Evolutionary conservation across 2,888 invertebrate species (phyloP).

Genomic region (Helicoverpa assulta): DNA sequence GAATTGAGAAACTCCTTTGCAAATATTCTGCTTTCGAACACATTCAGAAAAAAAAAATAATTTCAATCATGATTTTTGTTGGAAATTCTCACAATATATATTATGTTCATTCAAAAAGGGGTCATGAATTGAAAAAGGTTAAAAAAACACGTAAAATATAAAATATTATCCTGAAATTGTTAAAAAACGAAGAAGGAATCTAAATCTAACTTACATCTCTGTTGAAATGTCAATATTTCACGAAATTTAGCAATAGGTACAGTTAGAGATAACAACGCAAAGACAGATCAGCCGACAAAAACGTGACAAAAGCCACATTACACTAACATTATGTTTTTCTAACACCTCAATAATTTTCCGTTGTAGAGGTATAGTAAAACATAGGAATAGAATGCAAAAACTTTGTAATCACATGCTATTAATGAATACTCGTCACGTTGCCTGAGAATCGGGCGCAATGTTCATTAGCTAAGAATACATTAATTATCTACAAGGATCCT

Average conservation of each 20-base stretch:
- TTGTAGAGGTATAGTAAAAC: constrained; percentile 22
- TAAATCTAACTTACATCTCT: too few species aligned
- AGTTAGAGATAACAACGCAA: constrained; percentile 1
- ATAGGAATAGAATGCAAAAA: constrained; percentile 30
- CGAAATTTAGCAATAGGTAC: neutral
- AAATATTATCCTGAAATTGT: too few species aligned
- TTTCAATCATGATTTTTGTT: too few species aligned
- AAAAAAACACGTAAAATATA: too few species aligned
- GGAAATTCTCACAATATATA: too few species aligned
- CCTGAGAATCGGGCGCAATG: constrained; percentile 20
- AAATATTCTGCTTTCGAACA: constrained; percentile 1
- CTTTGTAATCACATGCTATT: constrained; percentile 37
- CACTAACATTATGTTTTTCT: constrained; percentile 25
- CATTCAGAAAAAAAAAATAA: too few species aligned
- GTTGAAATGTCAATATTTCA: too few species aligned
- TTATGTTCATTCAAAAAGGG: too few species aligned
- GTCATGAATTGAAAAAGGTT: too few species aligned
- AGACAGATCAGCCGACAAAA: constrained; percentile 17
- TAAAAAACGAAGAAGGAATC: too few species aligned
- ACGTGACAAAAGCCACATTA: constrained; percentile 33
- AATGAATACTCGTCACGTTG: constrained; percentile 45
- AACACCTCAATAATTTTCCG: constrained; percentile 12
- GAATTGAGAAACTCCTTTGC: neutral
- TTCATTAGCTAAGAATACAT: constrained; percentile 34
- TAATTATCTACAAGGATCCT: constrained; percentile 31